Conservation (phyloP, 2,797 vertebrate species). For the Lagodon rhomboides region DNA sequence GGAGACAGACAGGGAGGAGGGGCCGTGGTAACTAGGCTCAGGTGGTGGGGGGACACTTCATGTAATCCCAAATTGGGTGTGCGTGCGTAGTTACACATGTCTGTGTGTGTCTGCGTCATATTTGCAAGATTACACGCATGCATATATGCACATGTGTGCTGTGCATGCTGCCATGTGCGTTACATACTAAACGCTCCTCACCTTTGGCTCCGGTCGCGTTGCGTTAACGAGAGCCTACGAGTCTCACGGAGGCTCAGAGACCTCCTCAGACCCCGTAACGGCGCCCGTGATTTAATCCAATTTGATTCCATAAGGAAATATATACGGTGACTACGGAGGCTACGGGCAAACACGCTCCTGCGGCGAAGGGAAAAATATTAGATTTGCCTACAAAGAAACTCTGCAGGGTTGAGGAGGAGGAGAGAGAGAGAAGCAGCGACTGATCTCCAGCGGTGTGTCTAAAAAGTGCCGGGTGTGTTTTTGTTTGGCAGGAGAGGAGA, state of each 20-base stretch:
- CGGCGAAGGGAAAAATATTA: conserved; percentile 55
- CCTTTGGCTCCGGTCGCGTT: conserved; percentile 13
- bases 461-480: conserved; percentile 73
- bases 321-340: conserved; percentile 45
- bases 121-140: conserved; percentile 17
- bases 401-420: conserved; percentile 48
- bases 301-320: conserved; percentile 55
- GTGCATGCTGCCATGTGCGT: conserved; percentile 2
- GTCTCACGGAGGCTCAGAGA: conserved; percentile 41
- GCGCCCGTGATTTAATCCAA: conserved; percentile 47
- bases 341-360: conserved; percentile 37
- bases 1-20: conserved; percentile 56
- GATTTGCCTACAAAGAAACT: conserved; percentile 58
- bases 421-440: conserved; percentile 52
- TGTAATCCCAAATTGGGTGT: conserved; percentile 45
- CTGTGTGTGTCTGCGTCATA: not conserved
- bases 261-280: conserved; percentile 39
- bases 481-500: conserved; percentile 78
- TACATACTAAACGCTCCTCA: conserved; percentile 19
- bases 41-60: conserved; percentile 65
- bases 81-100: not conserved
- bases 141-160: not conserved
- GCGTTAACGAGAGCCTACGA: conserved; percentile 42
- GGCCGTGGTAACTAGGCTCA: conserved; percentile 68
- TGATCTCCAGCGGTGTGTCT: conserved; percentile 71